A percentile compares a stretch with the other conserved stretches of the same genome.
These are phyloP conservation scores for Mus spretus DNA, from an alignment of 2,797 vertebrate genomes.

Conservation along the genomic window DNA sequence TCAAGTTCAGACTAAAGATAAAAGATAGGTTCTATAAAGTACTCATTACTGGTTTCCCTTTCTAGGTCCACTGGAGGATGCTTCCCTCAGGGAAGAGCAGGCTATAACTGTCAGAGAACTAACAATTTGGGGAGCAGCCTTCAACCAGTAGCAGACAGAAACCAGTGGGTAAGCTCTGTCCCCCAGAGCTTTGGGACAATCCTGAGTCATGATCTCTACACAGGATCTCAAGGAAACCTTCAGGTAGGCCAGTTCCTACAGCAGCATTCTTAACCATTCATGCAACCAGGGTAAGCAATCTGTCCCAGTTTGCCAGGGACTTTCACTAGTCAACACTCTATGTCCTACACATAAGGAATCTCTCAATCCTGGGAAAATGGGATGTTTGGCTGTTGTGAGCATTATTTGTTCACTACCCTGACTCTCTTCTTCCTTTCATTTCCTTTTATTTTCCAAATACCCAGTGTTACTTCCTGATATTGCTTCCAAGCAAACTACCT, in stretches of 20 bases:
- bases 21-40: neutral
- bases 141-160: neutral
- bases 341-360: neutral
- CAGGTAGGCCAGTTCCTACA: neutral
- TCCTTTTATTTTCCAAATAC: neutral
- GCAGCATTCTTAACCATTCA: neutral
- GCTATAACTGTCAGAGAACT: neutral
- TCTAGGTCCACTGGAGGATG: neutral
- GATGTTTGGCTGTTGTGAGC: neutral
- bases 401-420: neutral
- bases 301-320: neutral
- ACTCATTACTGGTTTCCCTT: neutral
- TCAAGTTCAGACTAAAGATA: neutral
- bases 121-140: neutral
- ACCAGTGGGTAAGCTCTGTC: neutral
- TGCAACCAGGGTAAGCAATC: neutral
- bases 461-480: neutral
- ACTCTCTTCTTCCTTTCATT: neutral
- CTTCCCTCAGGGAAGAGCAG: neutral
- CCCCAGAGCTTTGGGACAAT: neutral
- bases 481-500: constrained; percentile 9
- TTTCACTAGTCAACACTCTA: neutral
- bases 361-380: neutral
- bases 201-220: neutral
- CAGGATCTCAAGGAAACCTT: neutral